A percentile compares a stretch with the other conserved stretches of the same genome.
These are phyloP conservation scores for Sylvicapra grimmia DNA, from an alignment of 2,113 vertebrate genomes.

Conservation along the genomic window DNA sequence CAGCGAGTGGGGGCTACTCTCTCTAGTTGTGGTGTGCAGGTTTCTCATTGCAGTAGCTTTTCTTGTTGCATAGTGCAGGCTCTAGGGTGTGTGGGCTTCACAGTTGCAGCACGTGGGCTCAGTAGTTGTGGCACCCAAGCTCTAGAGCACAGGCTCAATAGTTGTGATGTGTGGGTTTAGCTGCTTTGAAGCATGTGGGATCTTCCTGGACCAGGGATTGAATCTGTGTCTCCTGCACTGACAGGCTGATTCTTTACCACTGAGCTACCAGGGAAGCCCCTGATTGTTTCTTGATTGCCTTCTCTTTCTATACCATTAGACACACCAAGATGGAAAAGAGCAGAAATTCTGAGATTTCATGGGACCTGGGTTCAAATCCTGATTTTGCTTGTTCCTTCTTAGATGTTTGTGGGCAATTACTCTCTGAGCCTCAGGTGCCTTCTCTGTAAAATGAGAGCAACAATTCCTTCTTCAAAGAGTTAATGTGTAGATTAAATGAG, in stretches of 20 bases:
- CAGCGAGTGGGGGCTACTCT: neutral
- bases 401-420: neutral
- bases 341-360: neutral
- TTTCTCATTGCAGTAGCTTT: neutral
- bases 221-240: neutral
- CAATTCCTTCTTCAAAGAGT: neutral
- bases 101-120: neutral
- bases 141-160: neutral
- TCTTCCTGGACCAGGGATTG: neutral
- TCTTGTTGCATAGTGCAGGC: neutral
- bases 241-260: neutral
- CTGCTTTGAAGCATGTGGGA: neutral
- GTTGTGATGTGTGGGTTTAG: neutral
- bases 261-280: neutral
- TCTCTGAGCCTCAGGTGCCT: neutral
- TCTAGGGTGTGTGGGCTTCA: neutral
- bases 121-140: neutral
- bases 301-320: neutral
- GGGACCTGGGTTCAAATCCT: neutral
- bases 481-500: neutral
- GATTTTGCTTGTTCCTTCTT: neutral
- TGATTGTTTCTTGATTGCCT: neutral
- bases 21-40: neutral
- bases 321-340: neutral
- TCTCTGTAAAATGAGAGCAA: neutral